Evolutionary conservation across 2,113 vertebrate genomes (phyloP), one percentile per base, ranked within the genome.

Genomic region (Microcebus murinus): DNA sequence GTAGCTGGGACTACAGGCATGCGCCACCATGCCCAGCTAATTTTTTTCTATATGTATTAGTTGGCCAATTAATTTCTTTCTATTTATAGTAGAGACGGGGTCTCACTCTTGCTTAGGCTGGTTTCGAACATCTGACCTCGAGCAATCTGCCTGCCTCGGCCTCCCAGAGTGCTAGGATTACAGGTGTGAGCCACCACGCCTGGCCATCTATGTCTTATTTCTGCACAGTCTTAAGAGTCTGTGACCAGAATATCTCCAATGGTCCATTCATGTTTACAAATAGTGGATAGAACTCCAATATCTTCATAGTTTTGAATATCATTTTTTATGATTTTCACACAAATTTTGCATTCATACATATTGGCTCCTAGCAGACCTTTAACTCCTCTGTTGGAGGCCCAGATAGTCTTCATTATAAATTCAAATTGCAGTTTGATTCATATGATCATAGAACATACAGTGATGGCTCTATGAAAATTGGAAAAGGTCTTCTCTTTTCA

Each of bases 301-400:
- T 77, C n/a, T 87, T 96, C 21, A 67, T 92, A 84, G 68, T 82
- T 8, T n/a, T 87, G 12, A 76, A 50, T 79, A 42, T 39, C 6
- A 82, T 57, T 23, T 95, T 96, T 74, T 55, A 73, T 39, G 15
- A 1, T 85, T 94, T 90, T 83, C 20, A 89, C 31, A 65, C 74
- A 85, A n/a, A 68, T 50, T 68, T 82, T 94, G 27, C 14, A 17
- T 42, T 91, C 3, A 67, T 48, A 63, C 52, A 39, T 84, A 50
- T 36, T 80, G 12, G 87, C 13, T 67, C 45, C 39, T 80, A n/a
- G 70, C 14, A 89, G 36, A 73, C 34, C 25, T 89, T 79, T 76
- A 57, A 65, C 14, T 77, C 14, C 11, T 7, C 84, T 71, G 21
- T 79, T 84, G 71, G 70, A 79, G 68, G 20, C 36, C 45, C 31